Base-by-base conservation (phyloP, 2,113 vertebrate genomes). In the Platichthys stellatus region DNA sequence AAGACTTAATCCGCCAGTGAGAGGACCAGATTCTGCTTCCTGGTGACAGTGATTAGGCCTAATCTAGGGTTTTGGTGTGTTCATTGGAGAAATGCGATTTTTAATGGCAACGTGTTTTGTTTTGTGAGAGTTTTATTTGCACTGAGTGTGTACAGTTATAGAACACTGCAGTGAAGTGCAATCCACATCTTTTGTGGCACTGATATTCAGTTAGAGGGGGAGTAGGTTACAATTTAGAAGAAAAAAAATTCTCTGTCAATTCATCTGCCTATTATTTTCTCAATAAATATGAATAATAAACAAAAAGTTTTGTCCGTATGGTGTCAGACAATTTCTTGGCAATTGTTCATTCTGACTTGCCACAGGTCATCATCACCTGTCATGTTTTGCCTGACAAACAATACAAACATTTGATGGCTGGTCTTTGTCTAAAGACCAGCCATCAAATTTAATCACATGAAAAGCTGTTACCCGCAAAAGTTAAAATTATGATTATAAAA, bases 1-100 rank as follows among this genome's bases (percentile, higher is more conserved):
- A 92, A 87, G 90, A 91, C 87, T 93, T 95, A 95, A 95, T 94
- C 93, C 91, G 90, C 90, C 92, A 93, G 90, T 91, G 94, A 94
- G 93, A 93, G 92, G 90, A 81, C 88, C 90, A 77, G 88, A 91
- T 90, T 85, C 89, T 85, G 89, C 91, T 90, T 95, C 87, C 93
- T 93, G 93, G 85, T 93, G 92, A 94, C 92, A 92, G 92, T 92
- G 93, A 94, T 93, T 93, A 93, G 90, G 87, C 86, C 88, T 93
- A 93, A 94, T 94, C 91, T 92, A 82, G 87, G 91, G 75, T 90
- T 90, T 91, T 89, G 90, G 80, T 86, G 86, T 92, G 93, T 93
- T 93, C 89, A 85, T 78, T 84, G 86, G 89, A 93, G 90, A 92
- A 92, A 92, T 88, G 89, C 76, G 71, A 84, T 91, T 92, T 91